phyloP scores from a whole-genome alignment of 2,888 invertebrate genomes.

The Drosophila emarginata region DNA sequence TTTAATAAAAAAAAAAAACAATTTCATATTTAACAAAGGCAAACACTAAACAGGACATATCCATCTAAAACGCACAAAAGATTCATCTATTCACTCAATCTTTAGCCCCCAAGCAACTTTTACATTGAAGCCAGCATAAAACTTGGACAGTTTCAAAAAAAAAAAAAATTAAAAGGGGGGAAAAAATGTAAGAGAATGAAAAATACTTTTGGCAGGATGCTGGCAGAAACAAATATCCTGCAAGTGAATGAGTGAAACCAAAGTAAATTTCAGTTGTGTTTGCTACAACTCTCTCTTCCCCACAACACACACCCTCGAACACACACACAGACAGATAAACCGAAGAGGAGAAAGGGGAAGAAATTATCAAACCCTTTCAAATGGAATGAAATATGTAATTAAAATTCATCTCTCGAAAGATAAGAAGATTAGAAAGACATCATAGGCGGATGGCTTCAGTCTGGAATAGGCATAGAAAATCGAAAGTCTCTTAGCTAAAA shows the following conservation, averaged over 20 bases:
- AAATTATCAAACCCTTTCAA: not conserved
- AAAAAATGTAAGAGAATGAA: not conserved
- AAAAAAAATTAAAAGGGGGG: too few relatives aligned
- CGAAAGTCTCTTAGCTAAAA: too few relatives aligned
- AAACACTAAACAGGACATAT: slow-evolving; percentile 29
- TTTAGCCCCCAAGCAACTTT: not conserved
- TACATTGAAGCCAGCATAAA: not conserved
- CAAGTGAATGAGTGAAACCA: slow-evolving; percentile 2
- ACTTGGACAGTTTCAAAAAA: not conserved
- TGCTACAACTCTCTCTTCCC: too few relatives aligned
- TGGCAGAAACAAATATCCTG: slow-evolving; percentile 18
- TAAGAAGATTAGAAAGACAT: not conserved
- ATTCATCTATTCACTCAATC: not conserved
- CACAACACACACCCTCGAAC: too few relatives aligned
- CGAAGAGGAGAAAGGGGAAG: not conserved
- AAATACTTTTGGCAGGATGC: not conserved
- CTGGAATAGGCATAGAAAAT: too few relatives aligned
- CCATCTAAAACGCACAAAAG: not conserved
- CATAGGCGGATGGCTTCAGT: not conserved
- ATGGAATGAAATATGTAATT: slow-evolving; percentile 10
- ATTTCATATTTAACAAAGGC: slow-evolving; percentile 46
- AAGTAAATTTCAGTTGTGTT: slow-evolving; percentile 32
- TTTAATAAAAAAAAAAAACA: slow-evolving; percentile 21
- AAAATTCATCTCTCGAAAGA: not conserved
- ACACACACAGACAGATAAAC: not conserved